Percentiles rank a stretch among this genome's conserved stretches.
Evolutionary conservation across 2,797 vertebrate species (phyloP).

Genomic region (Poeciliopsis turneri): DNA sequence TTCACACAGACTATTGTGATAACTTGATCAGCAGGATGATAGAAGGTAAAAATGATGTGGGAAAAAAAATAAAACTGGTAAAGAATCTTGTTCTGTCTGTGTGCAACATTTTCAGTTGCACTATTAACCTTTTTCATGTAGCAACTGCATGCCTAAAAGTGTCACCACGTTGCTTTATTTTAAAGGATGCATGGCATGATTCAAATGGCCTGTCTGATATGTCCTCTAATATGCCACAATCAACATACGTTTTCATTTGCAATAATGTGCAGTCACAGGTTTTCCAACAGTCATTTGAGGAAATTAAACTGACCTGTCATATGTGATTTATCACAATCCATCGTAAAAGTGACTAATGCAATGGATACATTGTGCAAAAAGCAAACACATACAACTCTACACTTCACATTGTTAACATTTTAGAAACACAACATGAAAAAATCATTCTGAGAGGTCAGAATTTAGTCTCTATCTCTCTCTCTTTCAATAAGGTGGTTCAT

Average conservation of each 20-base stretch:
- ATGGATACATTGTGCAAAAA: conserved; percentile 34
- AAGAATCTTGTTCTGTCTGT: neutral
- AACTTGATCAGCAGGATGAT: neutral
- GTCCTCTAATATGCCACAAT: conserved; percentile 36
- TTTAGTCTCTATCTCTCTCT: neutral
- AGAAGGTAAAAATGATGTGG: neutral
- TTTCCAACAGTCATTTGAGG: conserved; percentile 21
- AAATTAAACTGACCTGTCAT: conserved; percentile 31
- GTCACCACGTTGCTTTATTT: conserved; percentile 20
- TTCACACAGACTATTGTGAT: neutral
- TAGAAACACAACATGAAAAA: conserved; percentile 19
- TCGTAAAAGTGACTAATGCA: conserved; percentile 36
- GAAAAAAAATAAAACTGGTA: neutral
- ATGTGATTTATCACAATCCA: conserved; percentile 30
- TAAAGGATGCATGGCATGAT: conserved; percentile 14
- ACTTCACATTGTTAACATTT: conserved; percentile 15
- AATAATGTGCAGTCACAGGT: conserved; percentile 36
- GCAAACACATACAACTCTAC: conserved; percentile 26
- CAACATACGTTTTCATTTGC: conserved; percentile 45
- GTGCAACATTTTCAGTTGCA: neutral
- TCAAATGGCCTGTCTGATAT: conserved; percentile 32
- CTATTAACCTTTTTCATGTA: conserved; percentile 7
- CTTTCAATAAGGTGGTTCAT: neutral
- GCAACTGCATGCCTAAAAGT: conserved; percentile 7
- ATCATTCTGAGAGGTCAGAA: neutral